Evolutionary conservation across 1,140 invertebrate species (phyloP).

Genomic region (Macrobrachium rosenbergii): DNA sequence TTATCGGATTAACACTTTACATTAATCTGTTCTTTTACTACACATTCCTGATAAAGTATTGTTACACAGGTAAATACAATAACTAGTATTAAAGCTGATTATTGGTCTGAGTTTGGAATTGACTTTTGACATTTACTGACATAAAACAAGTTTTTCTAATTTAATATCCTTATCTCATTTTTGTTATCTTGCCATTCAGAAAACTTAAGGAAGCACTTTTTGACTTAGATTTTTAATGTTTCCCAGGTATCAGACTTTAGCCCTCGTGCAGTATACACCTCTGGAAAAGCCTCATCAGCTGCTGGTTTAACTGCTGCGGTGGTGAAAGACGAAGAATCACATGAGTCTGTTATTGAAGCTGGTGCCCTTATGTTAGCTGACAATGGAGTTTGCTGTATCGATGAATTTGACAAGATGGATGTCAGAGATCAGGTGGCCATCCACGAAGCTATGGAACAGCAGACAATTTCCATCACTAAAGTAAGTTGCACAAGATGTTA

Average conservation of each 20-base stretch:
- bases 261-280: slow-evolving; percentile 97
- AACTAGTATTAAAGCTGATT: too few species aligned
- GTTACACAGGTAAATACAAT: too few species aligned
- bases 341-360: slow-evolving; percentile 99
- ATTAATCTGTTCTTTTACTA: too few species aligned
- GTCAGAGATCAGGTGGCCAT: slow-evolving; percentile 97
- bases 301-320: slow-evolving; percentile 98
- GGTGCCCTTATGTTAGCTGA: slow-evolving; percentile 99
- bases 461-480: slow-evolving; percentile 99
- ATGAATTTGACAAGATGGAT: slow-evolving; percentile 99
- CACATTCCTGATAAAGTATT: too few species aligned
- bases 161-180: neutral
- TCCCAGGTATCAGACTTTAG: slow-evolving; percentile 90
- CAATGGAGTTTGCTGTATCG: slow-evolving; percentile 99
- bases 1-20: too few species aligned
- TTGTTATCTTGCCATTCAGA: slow-evolving; percentile 16
- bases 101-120: too few species aligned
- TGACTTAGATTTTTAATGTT: slow-evolving; percentile 32
- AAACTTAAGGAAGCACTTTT: neutral
- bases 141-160: too few species aligned
- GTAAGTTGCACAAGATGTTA: slow-evolving; percentile 21
- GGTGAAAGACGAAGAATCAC: slow-evolving; percentile 96
- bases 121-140: too few species aligned
- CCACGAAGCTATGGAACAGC: slow-evolving; percentile 99
- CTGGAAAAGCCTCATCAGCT: slow-evolving; percentile 97